Base-by-base conservation (phyloP, 2,888 invertebrate genomes). In the Lypha dubia region DNA sequence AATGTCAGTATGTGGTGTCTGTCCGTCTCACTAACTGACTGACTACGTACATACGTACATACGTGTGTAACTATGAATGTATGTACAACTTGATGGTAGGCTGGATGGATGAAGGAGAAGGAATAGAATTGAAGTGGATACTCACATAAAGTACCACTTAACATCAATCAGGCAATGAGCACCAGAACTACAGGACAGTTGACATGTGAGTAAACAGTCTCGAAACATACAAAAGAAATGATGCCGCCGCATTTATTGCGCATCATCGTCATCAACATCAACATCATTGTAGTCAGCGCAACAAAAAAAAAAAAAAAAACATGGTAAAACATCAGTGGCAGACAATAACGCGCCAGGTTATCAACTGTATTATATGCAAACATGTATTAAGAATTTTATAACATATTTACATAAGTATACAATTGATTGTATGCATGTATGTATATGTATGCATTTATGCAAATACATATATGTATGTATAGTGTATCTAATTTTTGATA, bases 101-200 rank as follows among this genome's bases (percentile, higher is more conserved):
- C 65, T 70, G 68, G 82, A 75, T 32, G 28, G 41, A 62, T 32
- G 28, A 28, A 62, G 9, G 51, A 67, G 17, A 32, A 67, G 60
- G 62, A 70, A 58, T 79, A 60, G 68, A 81, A 32, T 74, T 74
- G 56, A 74, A 84, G 81, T 84, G 84, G 81, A 84, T 84, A 81
- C 81, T 84, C 84, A 84, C 84, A 75, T 76, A 79, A 79, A 85
- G 82, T 79, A 82, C 84, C 88, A 90, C 90, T 90, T 90, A 89
- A 88, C 89, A 90, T 90, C 91, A 90, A 89, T 90, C 90, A 90
- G 84, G 89, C 88, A 88, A 88, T 88, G 88, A 88, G 89, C 88
- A 88, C 88, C 83, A 88, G 86, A 87, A 86, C 87, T 87, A 89
- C 88, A 88, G 87, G 86, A 84, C 84, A 88, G 90, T 90, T 90